Base-by-base conservation (phyloP, 1,140 invertebrate genomes). In the Bombus haemorrhoidalis region DNA sequence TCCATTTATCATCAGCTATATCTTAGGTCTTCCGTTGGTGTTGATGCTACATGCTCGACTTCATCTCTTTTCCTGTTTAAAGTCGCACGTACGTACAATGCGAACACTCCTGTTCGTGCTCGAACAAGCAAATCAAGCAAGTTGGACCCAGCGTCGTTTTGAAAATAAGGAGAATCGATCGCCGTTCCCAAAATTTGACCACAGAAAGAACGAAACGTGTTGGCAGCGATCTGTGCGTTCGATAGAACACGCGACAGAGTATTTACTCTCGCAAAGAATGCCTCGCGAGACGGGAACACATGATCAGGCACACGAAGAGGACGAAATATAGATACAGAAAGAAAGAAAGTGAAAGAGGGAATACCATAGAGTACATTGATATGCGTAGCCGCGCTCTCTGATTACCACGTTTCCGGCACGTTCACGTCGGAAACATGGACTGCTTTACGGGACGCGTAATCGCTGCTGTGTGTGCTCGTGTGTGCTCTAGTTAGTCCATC, bases 391-490 rank as follows among this genome's bases (percentile, higher is more conserved):
- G 68, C 39, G 22, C 37, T 39, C 25, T 72, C 28, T 37, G 39
- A 22, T 57, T 34, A 37, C 32, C 47, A 57, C 6, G 74, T 28
- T 75, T 57, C 74, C 47, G 34, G 39, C 62, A 41, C 66, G 47
- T 32, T 79, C 53, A 37, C 53, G 62, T 37, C 15, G 34, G 32
- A 59, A 34, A 57, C 32, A 28, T 57, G 47, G 43, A 25, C 47
- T 32, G 47, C 47, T 47, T 75, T 37, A 75, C 32, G 47, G 62
- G 75, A 73, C 57, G 68, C 77, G 83, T 85, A 43, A 59, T 84
- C 74, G 82, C 82, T 34, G 82, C 9, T 66, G 82, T 79, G 75
- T 79, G 82, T 71, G 82, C 66, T 59, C 75, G 64, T 79, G 82
- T 79, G 75, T 59, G 75, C 47, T 84, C 64, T 34, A 53, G 47